These are phyloP conservation scores for Nyctibius grandis DNA, from an alignment of 2,797 vertebrate genomes.

Conservation along the genomic window DNA sequence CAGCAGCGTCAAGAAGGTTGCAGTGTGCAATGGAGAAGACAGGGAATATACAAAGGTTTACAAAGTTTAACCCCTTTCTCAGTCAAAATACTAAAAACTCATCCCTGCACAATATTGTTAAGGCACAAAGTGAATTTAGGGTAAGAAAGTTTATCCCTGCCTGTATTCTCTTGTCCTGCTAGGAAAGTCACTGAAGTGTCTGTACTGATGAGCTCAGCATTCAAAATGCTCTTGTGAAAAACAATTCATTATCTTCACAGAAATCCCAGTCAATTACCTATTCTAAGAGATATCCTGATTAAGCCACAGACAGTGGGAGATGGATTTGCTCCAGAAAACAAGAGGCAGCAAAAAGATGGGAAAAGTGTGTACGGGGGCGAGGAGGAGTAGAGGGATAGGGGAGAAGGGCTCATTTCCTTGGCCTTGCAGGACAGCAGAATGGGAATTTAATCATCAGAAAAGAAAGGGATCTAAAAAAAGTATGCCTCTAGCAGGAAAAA, in stretches of 20 bases:
- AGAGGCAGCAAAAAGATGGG: neutral
- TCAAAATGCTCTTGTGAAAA: neutral
- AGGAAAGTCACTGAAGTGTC: neutral
- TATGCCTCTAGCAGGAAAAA: neutral
- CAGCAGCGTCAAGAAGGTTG: neutral
- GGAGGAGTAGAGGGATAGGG: no score
- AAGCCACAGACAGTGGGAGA: neutral
- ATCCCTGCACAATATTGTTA: neutral
- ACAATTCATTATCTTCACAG: neutral
- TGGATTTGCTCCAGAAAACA: neutral
- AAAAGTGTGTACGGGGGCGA: neutral
- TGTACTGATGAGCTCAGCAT: neutral
- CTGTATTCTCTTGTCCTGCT: neutral
- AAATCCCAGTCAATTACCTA: neutral
- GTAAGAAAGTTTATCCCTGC: neutral
- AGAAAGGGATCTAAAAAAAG: neutral
- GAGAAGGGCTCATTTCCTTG: neutral
- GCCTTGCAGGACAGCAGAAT: neutral
- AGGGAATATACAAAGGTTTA: neutral
- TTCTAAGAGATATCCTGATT: neutral
- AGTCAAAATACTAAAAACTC: neutral
- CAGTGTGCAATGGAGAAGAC: accelerated
- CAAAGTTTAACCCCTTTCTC: neutral
- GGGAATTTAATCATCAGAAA: neutral
- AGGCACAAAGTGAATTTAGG: neutral